phyloP scores from a whole-genome alignment of 2,888 invertebrate genomes.

The Drosophila phalerata region DNA sequence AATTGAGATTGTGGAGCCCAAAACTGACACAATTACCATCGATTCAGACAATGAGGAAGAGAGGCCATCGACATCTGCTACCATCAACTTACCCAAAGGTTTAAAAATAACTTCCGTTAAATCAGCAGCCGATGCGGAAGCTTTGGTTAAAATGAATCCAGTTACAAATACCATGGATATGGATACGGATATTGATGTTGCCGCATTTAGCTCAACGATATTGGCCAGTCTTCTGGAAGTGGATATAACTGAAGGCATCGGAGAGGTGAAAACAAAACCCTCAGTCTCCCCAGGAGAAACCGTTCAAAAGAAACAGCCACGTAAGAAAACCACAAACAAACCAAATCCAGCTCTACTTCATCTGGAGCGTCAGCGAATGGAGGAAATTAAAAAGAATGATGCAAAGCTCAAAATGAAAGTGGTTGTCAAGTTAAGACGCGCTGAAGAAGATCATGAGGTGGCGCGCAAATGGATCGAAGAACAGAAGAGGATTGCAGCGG shows the following conservation, averaged over 20 bases:
- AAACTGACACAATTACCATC: constrained; percentile 84
- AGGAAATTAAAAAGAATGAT: constrained; percentile 82
- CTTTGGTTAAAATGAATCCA: not conserved
- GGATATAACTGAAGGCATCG: constrained; percentile 73
- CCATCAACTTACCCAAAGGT: constrained; percentile 3
- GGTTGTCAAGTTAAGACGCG: constrained; percentile 73
- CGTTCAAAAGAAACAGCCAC: constrained; percentile 81
- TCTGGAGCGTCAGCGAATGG: constrained; percentile 81
- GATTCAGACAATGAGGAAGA: constrained; percentile 85
- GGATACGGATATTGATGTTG: constrained; percentile 58
- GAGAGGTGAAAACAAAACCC: constrained; percentile 22
- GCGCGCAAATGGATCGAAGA: constrained; percentile 74
- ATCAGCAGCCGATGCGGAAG: constrained; percentile 20
- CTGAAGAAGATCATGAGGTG: constrained; percentile 78
- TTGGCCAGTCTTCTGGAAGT: constrained; percentile 84
- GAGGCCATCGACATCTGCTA: constrained; percentile 33
- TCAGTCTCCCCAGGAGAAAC: constrained; percentile 30
- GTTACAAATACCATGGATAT: constrained; percentile 6
- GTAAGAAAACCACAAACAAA: constrained; percentile 84
- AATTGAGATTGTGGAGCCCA: constrained; percentile 85
- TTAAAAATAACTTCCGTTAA: constrained; percentile 53
- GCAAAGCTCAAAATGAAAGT: constrained; percentile 82
- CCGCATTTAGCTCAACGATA: constrained; percentile 74
- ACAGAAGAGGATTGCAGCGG: not conserved
- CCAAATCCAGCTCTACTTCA: constrained; percentile 84